These are phyloP conservation scores for Porites lobata DNA, from an alignment of 92 coral and sea anemone species.

Conservation along the genomic window DNA sequence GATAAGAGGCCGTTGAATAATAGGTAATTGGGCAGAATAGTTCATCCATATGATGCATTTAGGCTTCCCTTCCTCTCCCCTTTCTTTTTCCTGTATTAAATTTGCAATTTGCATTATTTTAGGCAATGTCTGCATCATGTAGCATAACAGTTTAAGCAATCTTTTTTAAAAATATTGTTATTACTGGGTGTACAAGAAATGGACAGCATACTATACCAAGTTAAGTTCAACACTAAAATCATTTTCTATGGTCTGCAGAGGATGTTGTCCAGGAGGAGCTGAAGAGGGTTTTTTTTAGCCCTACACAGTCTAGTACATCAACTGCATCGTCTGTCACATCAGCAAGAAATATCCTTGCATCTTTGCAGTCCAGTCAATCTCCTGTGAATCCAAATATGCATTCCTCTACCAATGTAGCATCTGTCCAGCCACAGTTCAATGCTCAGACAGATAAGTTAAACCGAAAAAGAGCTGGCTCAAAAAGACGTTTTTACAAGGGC, in stretches of 20 bases:
- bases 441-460: slow-evolving; percentile 35
- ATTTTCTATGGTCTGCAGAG: slow-evolving; percentile 10
- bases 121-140: too few species aligned
- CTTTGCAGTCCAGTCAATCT: slow-evolving; percentile 11
- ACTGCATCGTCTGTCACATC: neutral
- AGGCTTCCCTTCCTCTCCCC: too few species aligned
- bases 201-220: too few species aligned
- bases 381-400: neutral
- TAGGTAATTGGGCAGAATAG: too few species aligned
- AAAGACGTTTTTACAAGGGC: slow-evolving; percentile 41
- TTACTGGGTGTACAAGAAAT: too few species aligned
- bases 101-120: too few species aligned
- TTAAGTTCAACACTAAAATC: too few species aligned
- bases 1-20: too few species aligned
- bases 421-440: slow-evolving; percentile 29
- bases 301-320: slow-evolving; percentile 29
- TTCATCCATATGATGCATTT: too few species aligned
- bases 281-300: slow-evolving; percentile 42
- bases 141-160: too few species aligned
- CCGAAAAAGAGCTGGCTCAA: slow-evolving; percentile 43
- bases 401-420: neutral
- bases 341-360: slow-evolving; percentile 24
- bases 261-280: slow-evolving; percentile 40
- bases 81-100: too few species aligned
- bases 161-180: too few species aligned